Evolutionary conservation across 1,140 invertebrate species (phyloP).

Genomic region (Steinernema feltiae): DNA sequence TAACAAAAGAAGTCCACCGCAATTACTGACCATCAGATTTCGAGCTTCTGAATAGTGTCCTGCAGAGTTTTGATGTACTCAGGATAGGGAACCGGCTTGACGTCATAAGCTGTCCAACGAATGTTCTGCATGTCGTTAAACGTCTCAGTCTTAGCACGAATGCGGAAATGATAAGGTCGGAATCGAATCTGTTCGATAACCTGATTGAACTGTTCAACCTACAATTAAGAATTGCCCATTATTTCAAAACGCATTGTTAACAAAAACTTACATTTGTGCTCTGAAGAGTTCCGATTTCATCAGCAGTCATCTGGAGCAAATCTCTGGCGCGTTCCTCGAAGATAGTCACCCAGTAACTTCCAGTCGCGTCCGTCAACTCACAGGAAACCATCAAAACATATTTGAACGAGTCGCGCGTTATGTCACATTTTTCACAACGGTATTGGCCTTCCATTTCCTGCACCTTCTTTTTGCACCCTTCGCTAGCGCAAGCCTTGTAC

Average conservation of each 20-base stretch:
- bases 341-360: constrained; percentile 76
- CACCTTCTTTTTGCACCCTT: constrained; percentile 51
- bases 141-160: constrained; percentile 78
- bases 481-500: constrained; percentile 45
- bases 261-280: constrained; percentile 63
- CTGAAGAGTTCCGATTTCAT: constrained; percentile 65
- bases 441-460: constrained; percentile 72
- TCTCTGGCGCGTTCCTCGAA: constrained; percentile 80
- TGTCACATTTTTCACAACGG: constrained; percentile 87
- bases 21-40: too few species aligned
- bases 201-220: constrained; percentile 61
- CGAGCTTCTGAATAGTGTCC: not conserved
- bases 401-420: constrained; percentile 75
- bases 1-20: too few species aligned
- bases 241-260: constrained; percentile 33
- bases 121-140: constrained; percentile 66
- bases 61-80: not conserved
- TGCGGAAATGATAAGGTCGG: constrained; percentile 72
- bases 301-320: constrained; percentile 70
- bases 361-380: constrained; percentile 74
- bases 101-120: not conserved
- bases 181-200: constrained; percentile 72
- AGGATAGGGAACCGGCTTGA: not conserved
- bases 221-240: constrained; percentile 41
- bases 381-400: constrained; percentile 75